Percentiles rank a stretch among this genome's conserved stretches.
Evolutionary conservation across 2,888 invertebrate species (phyloP).

Genomic region (Apocheima hispidaria): DNA sequence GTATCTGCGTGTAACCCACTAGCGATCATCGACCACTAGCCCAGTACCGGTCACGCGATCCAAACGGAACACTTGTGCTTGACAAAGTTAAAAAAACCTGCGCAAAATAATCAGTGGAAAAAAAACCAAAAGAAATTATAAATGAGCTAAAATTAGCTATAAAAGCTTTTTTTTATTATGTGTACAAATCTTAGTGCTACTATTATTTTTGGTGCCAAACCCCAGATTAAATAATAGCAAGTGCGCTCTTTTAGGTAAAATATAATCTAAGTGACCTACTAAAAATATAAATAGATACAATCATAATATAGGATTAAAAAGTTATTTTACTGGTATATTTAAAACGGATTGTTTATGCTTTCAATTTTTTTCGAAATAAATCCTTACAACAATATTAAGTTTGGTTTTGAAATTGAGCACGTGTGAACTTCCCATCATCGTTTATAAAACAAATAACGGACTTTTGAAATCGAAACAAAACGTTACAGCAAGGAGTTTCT

Average conservation of each 20-base stretch:
- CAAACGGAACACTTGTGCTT: slow-evolving; percentile 22
- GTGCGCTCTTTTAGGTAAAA: not conserved
- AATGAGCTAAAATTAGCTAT: not conserved
- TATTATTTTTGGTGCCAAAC: not conserved
- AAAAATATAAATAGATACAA: no score
- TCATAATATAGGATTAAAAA: no score
- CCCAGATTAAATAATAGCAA: not conserved
- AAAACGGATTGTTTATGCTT: not conserved
- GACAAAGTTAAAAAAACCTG: not conserved
- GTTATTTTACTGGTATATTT: no score
- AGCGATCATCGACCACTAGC: slow-evolving; percentile 24
- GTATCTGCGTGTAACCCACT: slow-evolving; percentile 23
- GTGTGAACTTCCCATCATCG: slow-evolving; percentile 22
- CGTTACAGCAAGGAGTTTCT: slow-evolving; percentile 16
- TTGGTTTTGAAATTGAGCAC: not conserved
- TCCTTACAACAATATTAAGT: no score
- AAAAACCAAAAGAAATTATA: not conserved
- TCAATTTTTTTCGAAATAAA: not conserved
- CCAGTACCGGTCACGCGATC: slow-evolving; percentile 24
- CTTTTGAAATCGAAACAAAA: slow-evolving; percentile 23
- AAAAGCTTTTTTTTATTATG: not conserved
- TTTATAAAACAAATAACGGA: slow-evolving; percentile 29
- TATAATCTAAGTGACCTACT: no score
- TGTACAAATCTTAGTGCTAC: not conserved
- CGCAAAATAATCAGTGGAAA: not conserved